A percentile compares a stretch with the other conserved stretches of the same genome.
Conservation (phyloP, 2,797 vertebrate species). For the Gadopsis marmoratus region DNA sequence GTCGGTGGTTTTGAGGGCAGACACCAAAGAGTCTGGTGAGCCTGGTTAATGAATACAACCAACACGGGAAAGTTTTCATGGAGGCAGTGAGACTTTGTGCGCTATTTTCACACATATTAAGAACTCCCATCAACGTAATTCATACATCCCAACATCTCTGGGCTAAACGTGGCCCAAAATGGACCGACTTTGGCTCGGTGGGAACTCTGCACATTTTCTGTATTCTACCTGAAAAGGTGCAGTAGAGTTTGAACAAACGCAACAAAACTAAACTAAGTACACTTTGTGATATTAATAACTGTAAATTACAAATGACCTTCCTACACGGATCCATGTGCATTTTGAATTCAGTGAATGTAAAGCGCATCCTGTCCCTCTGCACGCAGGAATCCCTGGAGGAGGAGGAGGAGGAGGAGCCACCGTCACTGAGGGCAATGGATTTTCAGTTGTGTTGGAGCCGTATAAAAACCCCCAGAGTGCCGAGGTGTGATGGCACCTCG, state of each 20-base stretch:
- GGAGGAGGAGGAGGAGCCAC: not conserved
- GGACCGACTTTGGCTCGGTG: no score
- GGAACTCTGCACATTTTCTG: no score
- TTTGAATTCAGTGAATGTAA: not conserved
- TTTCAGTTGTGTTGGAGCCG: not conserved
- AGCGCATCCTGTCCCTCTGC: not conserved
- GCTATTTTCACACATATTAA: not conserved
- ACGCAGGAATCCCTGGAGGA: not conserved
- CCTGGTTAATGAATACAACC: not conserved
- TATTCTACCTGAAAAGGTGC: not conserved
- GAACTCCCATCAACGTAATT: no score
- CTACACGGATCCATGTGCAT: not conserved
- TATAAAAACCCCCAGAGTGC: constrained; percentile 8
- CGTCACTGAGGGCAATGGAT: constrained; percentile 7
- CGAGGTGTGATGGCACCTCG: constrained; percentile 44
- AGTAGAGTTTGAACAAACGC: not conserved
- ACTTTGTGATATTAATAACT: not conserved
- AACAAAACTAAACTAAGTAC: no score
- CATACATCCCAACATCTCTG: no score
- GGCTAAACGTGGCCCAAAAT: no score
- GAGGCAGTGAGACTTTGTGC: not conserved
- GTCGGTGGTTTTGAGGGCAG: no score
- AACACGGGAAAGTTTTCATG: not conserved
- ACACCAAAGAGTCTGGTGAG: not conserved
- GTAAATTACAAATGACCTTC: not conserved